These are phyloP conservation scores for Torymus texanus DNA, from an alignment of 2,888 invertebrate genomes.

Conservation along the genomic window DNA sequence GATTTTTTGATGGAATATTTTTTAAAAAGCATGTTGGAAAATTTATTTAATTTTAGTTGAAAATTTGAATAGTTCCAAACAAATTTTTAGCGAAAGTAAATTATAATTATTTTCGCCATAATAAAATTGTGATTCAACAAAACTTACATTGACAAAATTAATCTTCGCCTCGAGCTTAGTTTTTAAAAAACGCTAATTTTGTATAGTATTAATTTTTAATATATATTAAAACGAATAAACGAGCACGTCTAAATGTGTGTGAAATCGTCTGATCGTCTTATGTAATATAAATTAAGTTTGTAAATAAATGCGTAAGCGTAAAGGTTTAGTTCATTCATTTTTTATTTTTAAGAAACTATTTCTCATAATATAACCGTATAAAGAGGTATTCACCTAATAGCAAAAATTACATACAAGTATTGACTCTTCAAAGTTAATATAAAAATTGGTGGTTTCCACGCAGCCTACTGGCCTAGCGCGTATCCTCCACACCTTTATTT, in stretches of 20 bases:
- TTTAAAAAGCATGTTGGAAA: constrained; percentile 45
- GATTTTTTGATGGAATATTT: constrained; percentile 48
- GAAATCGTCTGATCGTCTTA: constrained; percentile 50
- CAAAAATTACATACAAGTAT: constrained; percentile 15
- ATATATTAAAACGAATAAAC: constrained; percentile 44
- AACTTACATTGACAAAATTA: constrained; percentile 49
- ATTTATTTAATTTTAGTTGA: constrained; percentile 39
- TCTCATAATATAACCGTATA: constrained; percentile 5
- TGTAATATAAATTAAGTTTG: constrained; percentile 56
- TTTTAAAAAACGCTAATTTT: constrained; percentile 36
- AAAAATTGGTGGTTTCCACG: too few species aligned
- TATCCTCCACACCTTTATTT: too few species aligned
- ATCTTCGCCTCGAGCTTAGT: constrained; percentile 32
- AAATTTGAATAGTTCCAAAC: constrained; percentile 26
- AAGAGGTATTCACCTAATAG: constrained; percentile 14
- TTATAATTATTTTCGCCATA: constrained; percentile 47
- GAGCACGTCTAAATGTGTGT: constrained; percentile 54
- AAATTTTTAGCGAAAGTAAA: constrained; percentile 31
- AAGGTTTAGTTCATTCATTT: constrained; percentile 22
- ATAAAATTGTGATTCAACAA: constrained; percentile 54
- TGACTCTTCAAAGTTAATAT: neutral
- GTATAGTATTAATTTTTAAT: constrained; percentile 53
- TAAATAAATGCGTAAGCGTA: constrained; percentile 58
- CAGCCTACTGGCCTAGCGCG: too few species aligned
- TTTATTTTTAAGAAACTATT: constrained; percentile 23